Evolutionary conservation across 2,113 vertebrate genomes (phyloP).

Genomic region (Sardina pilchardus): DNA sequence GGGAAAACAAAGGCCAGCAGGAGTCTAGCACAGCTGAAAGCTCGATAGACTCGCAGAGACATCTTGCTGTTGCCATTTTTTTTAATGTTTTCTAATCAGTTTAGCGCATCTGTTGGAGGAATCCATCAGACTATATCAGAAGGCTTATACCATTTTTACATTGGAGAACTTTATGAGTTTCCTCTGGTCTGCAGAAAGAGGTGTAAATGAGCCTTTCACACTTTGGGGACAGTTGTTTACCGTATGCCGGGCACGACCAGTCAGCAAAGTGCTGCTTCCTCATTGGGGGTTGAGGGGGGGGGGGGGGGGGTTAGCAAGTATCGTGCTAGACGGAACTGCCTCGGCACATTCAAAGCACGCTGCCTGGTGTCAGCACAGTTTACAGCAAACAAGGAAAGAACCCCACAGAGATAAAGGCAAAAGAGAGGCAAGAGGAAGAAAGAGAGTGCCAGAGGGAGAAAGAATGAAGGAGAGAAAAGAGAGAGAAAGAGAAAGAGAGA

Average conservation of each 20-base stretch:
- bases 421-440: constrained; percentile 21
- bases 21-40: not conserved
- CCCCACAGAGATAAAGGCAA: not conserved
- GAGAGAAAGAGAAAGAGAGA: constrained; percentile 7
- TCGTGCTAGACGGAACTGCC: not conserved
- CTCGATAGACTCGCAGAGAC: not conserved
- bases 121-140: not conserved
- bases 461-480: not conserved
- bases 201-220: not conserved
- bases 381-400: constrained; percentile 1
- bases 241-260: not conserved
- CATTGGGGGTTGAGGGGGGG: not conserved
- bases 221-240: not conserved
- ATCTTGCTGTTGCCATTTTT: not conserved
- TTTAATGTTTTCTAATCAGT: not conserved
- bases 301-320: not conserved
- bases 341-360: not conserved
- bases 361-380: constrained; percentile 7
- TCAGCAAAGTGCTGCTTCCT: not conserved
- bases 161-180: not conserved
- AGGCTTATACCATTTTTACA: not conserved
- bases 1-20: not conserved
- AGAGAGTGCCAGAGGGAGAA: not conserved
- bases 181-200: not conserved
- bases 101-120: not conserved